These are phyloP conservation scores for Hypolimnas misippus DNA, from an alignment of 2,888 invertebrate genomes.

Conservation along the genomic window DNA sequence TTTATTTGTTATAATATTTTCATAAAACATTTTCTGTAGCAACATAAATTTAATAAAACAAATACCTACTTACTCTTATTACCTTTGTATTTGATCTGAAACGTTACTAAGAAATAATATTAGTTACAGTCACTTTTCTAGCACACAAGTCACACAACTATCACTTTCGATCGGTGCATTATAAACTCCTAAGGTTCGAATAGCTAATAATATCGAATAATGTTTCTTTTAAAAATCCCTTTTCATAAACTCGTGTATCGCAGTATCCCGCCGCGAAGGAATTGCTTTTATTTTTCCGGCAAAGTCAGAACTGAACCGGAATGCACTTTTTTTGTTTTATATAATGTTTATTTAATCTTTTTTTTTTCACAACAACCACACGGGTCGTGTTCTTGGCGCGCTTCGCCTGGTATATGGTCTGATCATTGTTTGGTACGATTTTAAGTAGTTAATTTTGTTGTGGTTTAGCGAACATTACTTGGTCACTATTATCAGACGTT, in stretches of 20 bases:
- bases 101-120: constrained; percentile 6
- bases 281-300: constrained; percentile 56
- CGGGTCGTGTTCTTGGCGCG: constrained; percentile 58
- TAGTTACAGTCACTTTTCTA: constrained; percentile 37
- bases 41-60: no score
- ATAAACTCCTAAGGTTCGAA: constrained; percentile 3
- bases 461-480: constrained; percentile 49
- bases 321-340: constrained; percentile 61
- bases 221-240: constrained; percentile 5
- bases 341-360: constrained; percentile 47
- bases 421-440: constrained; percentile 51
- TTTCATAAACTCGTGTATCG: constrained; percentile 32
- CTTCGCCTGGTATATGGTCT: constrained; percentile 59
- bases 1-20: no score
- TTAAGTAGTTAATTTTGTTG: constrained; percentile 56
- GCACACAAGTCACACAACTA: constrained; percentile 46
- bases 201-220: background rate
- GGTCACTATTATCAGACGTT: constrained; percentile 63
- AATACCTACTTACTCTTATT: constrained; percentile 16
- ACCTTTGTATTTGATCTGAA: constrained; percentile 11
- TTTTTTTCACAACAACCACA: constrained; percentile 56
- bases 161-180: constrained; percentile 40
- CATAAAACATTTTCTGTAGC: no score
- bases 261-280: constrained; percentile 43
- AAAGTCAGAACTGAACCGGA: constrained; percentile 64